Conservation (phyloP, 2,113 vertebrate species). For the Charadrius vociferus region DNA sequence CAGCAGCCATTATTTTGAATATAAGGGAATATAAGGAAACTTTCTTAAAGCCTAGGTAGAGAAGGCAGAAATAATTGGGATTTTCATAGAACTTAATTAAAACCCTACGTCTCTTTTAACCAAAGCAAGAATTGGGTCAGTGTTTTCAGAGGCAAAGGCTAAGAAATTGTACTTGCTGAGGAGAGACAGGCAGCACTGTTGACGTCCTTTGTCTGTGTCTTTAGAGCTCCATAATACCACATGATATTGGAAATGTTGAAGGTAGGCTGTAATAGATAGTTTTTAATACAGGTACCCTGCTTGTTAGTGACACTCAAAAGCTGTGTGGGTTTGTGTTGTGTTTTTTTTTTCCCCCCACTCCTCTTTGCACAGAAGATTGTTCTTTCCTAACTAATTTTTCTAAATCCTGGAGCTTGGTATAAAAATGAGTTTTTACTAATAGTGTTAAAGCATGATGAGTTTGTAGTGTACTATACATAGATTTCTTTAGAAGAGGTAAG, state of each 20-base stretch:
- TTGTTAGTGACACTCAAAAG: background rate
- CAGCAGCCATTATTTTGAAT: background rate
- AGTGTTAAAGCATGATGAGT: background rate
- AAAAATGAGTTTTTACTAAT: background rate
- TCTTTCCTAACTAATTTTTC: background rate
- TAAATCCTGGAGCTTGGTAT: background rate
- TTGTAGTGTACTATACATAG: background rate
- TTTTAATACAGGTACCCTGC: background rate
- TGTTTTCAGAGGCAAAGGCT: background rate
- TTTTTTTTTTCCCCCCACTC: background rate
- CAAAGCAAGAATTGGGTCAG: background rate
- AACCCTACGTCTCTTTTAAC: background rate
- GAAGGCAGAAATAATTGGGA: background rate
- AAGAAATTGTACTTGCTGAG: background rate
- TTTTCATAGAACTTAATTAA: background rate
- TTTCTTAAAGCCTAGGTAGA: background rate
- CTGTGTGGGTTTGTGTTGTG: background rate
- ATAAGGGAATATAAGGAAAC: background rate
- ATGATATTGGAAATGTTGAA: background rate
- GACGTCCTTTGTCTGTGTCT: background rate
- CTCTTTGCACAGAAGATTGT: background rate
- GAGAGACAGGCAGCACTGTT: background rate
- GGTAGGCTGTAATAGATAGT: background rate
- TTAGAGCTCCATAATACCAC: background rate
- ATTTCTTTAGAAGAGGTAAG: background rate